A percentile compares a stretch with the other conserved stretches of the same genome.
These are phyloP conservation scores for Dryobota labecula DNA, from an alignment of 2,888 invertebrate genomes.

Conservation along the genomic window DNA sequence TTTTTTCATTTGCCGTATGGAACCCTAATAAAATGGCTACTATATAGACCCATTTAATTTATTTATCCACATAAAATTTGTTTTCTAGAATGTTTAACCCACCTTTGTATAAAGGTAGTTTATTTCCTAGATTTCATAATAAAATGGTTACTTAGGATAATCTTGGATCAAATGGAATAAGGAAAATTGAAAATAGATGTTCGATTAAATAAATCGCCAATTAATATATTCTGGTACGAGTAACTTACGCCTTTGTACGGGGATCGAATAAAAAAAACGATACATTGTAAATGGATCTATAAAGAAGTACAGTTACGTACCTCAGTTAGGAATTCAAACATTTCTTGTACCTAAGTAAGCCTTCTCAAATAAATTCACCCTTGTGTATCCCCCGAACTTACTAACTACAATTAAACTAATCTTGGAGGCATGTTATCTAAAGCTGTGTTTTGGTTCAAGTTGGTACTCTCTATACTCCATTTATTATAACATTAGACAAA, in stretches of 20 bases:
- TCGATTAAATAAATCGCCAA: conserved; percentile 24
- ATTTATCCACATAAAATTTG: background rate
- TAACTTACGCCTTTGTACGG: conserved; percentile 1
- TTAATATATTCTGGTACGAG: conserved; percentile 37
- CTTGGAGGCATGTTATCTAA: background rate
- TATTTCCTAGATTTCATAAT: conserved; percentile 13
- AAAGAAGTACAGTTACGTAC: background rate
- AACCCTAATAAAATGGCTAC: background rate
- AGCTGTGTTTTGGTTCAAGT: background rate
- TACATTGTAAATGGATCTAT: background rate
- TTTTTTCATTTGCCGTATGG: too few species aligned
- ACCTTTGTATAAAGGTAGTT: background rate
- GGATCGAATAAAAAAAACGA: background rate
- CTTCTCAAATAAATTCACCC: background rate
- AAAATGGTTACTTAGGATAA: conserved; percentile 27
- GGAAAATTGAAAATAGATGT: conserved; percentile 26
- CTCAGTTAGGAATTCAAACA: background rate
- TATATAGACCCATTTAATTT: background rate
- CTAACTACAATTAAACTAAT: background rate
- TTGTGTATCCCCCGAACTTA: background rate
- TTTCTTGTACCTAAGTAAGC: background rate
- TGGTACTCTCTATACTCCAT: too few species aligned
- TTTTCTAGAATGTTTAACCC: background rate
- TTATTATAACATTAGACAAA: too few species aligned
- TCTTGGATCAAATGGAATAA: conserved; percentile 14